Evolutionary conservation across 2,113 vertebrate genomes (phyloP).

Genomic region (Neotragus moschatus): DNA sequence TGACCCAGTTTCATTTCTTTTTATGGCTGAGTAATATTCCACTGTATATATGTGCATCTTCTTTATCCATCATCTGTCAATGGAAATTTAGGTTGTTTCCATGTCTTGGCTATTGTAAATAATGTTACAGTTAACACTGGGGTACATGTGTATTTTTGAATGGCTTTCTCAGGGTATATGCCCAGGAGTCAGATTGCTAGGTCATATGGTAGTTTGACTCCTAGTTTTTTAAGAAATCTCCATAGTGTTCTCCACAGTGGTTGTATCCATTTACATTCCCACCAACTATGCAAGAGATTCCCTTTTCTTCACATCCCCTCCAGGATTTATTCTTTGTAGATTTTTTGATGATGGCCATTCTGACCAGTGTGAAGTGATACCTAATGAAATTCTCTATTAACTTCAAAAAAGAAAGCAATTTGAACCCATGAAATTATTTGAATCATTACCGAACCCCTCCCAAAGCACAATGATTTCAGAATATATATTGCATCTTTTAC

Average conservation of each 20-base stretch:
- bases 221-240: background rate
- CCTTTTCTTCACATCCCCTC: background rate
- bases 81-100: background rate
- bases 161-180: background rate
- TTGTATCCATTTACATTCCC: background rate
- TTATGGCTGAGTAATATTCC: background rate
- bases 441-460: background rate
- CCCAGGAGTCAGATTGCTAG: background rate
- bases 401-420: conserved; percentile 14
- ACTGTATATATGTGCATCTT: background rate
- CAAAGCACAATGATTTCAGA: background rate
- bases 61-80: background rate
- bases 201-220: background rate
- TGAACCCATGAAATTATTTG: background rate
- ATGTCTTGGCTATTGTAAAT: background rate
- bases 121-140: background rate
- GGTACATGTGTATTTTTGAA: background rate
- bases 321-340: background rate
- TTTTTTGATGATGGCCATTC: background rate
- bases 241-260: background rate
- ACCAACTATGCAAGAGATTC: background rate
- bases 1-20: background rate
- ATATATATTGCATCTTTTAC: background rate
- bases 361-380: background rate
- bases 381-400: background rate